A percentile compares a stretch with the other conserved stretches of the same genome.
These are phyloP conservation scores for Mastacembelus armatus DNA, from an alignment of 2,797 vertebrate genomes.

Conservation along the genomic window DNA sequence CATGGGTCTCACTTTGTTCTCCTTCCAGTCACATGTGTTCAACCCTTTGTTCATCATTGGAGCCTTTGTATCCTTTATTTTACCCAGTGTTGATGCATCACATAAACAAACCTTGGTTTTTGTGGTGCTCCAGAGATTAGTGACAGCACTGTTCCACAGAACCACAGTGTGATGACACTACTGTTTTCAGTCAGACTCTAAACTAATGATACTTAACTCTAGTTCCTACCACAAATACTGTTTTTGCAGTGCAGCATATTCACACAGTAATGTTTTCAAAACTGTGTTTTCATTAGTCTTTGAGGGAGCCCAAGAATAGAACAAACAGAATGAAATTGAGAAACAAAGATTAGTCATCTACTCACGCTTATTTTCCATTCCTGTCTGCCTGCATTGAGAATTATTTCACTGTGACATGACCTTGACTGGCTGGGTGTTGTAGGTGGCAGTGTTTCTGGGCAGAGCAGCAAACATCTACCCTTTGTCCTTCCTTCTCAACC, in stretches of 20 bases:
- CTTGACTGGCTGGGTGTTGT: slow-evolving; percentile 66
- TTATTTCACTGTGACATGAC: slow-evolving; percentile 29
- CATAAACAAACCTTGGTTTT: background rate
- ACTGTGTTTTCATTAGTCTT: background rate
- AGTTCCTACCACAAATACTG: background rate
- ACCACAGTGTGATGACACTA: too few species aligned
- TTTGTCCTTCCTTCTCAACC: slow-evolving; percentile 94
- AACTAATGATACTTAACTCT: too few species aligned
- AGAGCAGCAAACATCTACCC: slow-evolving; percentile 98
- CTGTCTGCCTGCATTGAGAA: background rate
- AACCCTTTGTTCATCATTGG: slow-evolving; percentile 94
- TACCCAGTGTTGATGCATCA: too few species aligned
- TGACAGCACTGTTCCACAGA: background rate
- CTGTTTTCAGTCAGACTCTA: too few species aligned
- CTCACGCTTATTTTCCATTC: slow-evolving; percentile 19
- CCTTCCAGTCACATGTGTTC: slow-evolving; percentile 97
- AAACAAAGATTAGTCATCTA: slow-evolving; percentile 11
- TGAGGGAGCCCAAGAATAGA: background rate
- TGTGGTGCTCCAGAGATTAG: background rate
- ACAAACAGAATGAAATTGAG: background rate
- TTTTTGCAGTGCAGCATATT: too few species aligned
- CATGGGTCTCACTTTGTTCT: slow-evolving; percentile 97
- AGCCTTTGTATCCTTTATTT: slow-evolving; percentile 94
- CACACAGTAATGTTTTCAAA: too few species aligned
- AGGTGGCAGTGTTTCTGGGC: slow-evolving; percentile 96